Percentiles rank a stretch among this genome's conserved stretches.
These are phyloP conservation scores for Pyrrhopygopsis socrates DNA, from an alignment of 2,888 invertebrate species.

Conservation along the genomic window DNA sequence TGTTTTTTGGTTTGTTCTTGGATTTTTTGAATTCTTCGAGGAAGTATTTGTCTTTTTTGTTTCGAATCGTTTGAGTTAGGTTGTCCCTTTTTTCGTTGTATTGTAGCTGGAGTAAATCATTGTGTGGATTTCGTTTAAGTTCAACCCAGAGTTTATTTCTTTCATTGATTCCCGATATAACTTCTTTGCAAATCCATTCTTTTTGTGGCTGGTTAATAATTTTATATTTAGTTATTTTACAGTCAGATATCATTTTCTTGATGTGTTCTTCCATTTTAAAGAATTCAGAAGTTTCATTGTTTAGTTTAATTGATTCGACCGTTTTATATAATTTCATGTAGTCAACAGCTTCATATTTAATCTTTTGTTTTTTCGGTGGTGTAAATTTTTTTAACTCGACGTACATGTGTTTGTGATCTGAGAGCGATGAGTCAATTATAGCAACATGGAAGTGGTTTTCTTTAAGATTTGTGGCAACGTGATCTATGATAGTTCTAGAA, in stretches of 20 bases:
- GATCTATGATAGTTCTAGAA: conserved; percentile 45
- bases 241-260: not conserved
- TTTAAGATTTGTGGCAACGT: conserved; percentile 36
- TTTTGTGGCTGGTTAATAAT: conserved; percentile 53
- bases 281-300: not conserved
- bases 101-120: conserved; percentile 12
- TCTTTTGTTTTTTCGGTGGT: not conserved
- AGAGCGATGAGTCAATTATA: not conserved
- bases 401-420: not conserved
- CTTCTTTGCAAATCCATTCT: conserved; percentile 68
- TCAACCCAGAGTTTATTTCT: conserved; percentile 61
- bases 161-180: conserved; percentile 46
- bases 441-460: not conserved
- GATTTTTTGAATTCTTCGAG: conserved; percentile 51
- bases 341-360: not conserved
- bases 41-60: conserved; percentile 54
- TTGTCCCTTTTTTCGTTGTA: conserved; percentile 40
- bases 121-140: conserved; percentile 35
- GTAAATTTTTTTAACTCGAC: not conserved
- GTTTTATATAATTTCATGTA: not conserved
- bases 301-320: not conserved
- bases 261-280: not conserved
- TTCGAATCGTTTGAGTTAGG: conserved; percentile 35
- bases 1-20: conserved; percentile 68
- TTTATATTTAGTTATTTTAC: not conserved